Base-by-base conservation (phyloP, 2,888 invertebrate species). In the Acheta domesticus region DNA sequence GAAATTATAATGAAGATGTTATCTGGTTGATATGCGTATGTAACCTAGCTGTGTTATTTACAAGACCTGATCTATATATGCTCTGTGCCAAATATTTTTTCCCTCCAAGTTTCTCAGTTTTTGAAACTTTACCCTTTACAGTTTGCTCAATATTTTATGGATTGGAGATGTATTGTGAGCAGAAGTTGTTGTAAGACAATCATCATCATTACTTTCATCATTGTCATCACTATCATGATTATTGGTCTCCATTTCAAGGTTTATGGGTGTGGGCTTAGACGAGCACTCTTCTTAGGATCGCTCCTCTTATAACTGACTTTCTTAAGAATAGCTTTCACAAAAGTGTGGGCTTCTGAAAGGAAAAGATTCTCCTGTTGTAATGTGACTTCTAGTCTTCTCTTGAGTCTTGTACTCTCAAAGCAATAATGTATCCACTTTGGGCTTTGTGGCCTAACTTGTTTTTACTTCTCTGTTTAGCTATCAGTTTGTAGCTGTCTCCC, bases 1-100 rank as follows among this genome's bases (percentile, higher is more conserved):
- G 62, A 62, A 62, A 62, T 62, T 62, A 62, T 62, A 62, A 62
- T 62, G 62, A n/a, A 62, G 62, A 62, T 62, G 62, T 62, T 62
- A 62, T 62, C 62, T 62, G 62, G 62, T 62, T 62, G 62, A 62
- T 62, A 62, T 62, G 62, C 62, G 1, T 19, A 62, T 62, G 62
- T 62, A 62, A 62, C 62, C 62, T 62, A 62, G 62, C 62, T 62
- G 62, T 62, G 62, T 62, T 62, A 62, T 62, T 62, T 62, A 62
- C 62, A 62, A 62, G 62, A 62, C 62, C 62, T 62, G 62, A 62
- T 62, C 62, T 62, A 62, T 62, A 62, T 62, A 62, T 62, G 62
- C 62, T 62, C 14, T n/a, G 62, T 62, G 62, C 62, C 62, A 62
- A 62, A 62, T 62, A 62, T 62, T 14, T 62, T 62, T 62, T 62